Conservation (phyloP, 1,140 invertebrate species). For the Tetramorium alpestre region DNA sequence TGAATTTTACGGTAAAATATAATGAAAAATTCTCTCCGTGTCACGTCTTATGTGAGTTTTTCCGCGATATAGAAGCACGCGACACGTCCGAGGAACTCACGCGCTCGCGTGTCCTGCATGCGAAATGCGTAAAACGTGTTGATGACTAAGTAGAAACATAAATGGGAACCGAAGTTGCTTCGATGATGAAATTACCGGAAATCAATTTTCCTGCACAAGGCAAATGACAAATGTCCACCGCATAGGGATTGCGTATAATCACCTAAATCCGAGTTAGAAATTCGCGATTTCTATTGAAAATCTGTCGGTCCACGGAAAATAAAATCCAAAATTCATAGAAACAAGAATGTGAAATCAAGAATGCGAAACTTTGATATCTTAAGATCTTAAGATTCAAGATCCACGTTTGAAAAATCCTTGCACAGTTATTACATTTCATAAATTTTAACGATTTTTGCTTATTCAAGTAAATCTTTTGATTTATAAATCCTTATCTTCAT, state of each 20-base stretch:
- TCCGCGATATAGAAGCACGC: slow-evolving; percentile 50
- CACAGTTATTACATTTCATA: not conserved
- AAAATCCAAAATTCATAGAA: not conserved
- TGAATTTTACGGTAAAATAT: too few species aligned
- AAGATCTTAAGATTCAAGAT: not conserved
- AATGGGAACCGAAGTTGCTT: not conserved
- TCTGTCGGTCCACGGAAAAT: not conserved
- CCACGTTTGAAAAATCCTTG: not conserved
- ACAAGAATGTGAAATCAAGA: not conserved
- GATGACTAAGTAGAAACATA: not conserved
- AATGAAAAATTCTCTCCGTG: too few species aligned
- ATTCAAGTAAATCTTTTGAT: not conserved
- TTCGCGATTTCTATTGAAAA: not conserved
- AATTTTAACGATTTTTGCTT: not conserved
- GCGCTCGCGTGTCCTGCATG: slow-evolving; percentile 53
- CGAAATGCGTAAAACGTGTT: slow-evolving; percentile 32
- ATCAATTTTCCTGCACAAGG: slow-evolving; percentile 16
- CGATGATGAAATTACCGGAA: slow-evolving; percentile 22
- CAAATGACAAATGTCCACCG: not conserved
- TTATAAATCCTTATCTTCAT: not conserved
- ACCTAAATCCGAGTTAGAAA: not conserved
- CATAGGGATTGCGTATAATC: not conserved
- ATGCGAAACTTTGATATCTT: not conserved
- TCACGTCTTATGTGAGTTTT: slow-evolving; percentile 46
- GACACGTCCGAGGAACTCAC: slow-evolving; percentile 62